These are phyloP conservation scores for Nothocercus nigrocapillus DNA, from an alignment of 2,113 vertebrate species.

Conservation along the genomic window DNA sequence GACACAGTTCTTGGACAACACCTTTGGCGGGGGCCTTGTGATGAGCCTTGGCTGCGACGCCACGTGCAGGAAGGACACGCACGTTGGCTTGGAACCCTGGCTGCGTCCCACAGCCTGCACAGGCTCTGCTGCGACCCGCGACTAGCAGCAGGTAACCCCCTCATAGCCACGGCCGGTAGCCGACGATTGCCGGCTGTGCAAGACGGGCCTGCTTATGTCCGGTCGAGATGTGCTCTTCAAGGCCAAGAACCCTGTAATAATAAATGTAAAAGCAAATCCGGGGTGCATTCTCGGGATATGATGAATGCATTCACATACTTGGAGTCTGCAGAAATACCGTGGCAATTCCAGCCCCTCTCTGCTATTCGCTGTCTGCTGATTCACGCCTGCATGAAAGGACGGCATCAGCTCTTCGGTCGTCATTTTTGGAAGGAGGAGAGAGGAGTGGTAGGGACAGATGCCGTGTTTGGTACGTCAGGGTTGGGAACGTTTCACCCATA, in stretches of 20 bases:
- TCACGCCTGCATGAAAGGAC: background rate
- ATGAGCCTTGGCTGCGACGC: background rate
- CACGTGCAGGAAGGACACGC: accelerated
- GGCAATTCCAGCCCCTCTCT: slow-evolving; percentile 11
- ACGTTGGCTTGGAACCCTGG: accelerated
- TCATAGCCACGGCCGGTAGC: background rate
- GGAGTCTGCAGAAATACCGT: background rate
- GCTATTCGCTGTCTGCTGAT: slow-evolving; percentile 43
- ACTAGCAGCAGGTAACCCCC: background rate
- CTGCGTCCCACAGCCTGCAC: background rate
- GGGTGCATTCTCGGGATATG: slow-evolving; percentile 48
- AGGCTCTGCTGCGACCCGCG: accelerated
- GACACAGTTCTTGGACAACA: background rate
- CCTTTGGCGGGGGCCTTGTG: background rate
- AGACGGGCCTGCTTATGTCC: background rate
- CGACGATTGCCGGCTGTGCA: accelerated
- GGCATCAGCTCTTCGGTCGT: background rate
- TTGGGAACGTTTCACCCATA: background rate
- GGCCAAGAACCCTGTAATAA: slow-evolving; percentile 14
- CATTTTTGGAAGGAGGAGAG: background rate
- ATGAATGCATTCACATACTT: slow-evolving; percentile 9
- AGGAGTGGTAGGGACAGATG: background rate
- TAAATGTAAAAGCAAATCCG: background rate
- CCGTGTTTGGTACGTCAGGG: background rate
- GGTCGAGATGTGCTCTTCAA: background rate